These are phyloP conservation scores for Drosophila pseudoananassae DNA, from an alignment of 1,140 invertebrate species.

Conservation along the genomic window DNA sequence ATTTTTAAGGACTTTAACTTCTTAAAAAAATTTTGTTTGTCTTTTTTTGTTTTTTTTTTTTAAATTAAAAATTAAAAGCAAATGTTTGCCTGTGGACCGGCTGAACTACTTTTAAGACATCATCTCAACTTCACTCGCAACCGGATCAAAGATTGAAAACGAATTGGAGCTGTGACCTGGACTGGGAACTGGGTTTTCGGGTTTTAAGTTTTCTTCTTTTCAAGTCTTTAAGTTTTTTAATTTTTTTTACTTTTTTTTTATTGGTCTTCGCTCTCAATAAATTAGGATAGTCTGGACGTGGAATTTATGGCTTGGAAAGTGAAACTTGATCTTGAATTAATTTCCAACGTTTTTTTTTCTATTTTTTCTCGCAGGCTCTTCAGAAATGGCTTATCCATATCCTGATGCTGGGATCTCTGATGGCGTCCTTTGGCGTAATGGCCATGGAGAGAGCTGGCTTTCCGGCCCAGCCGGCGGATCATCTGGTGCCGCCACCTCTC, in stretches of 20 bases:
- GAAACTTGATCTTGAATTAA: slow-evolving; percentile 45
- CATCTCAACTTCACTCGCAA: slow-evolving; percentile 33
- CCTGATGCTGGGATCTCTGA: slow-evolving; percentile 29
- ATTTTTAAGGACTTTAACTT: no score
- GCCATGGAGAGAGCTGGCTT: not conserved
- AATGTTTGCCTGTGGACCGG: slow-evolving; percentile 11
- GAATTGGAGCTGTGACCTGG: not conserved
- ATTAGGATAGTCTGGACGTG: slow-evolving; percentile 37
- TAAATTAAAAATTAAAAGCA: no score
- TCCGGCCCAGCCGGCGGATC: slow-evolving; percentile 67
- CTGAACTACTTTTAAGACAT: slow-evolving; percentile 15
- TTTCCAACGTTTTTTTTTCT: not conserved
- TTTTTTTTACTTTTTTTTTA: not conserved
- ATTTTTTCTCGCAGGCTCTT: slow-evolving; percentile 38
- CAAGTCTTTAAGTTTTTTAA: not conserved
- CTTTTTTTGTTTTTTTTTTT: no score
- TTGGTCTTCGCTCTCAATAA: slow-evolving; percentile 45
- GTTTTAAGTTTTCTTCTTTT: not conserved
- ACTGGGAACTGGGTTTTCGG: not conserved
- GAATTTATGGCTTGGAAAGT: slow-evolving; percentile 68
- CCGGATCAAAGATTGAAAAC: slow-evolving; percentile 43
- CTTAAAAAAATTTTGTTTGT: no score
- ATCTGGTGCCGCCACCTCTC: slow-evolving; percentile 70
- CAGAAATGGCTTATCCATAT: slow-evolving; percentile 19
- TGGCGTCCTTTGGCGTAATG: slow-evolving; percentile 5